Evolutionary conservation across 2,888 invertebrate genomes (phyloP).

Genomic region (Metacarcinus magister): DNA sequence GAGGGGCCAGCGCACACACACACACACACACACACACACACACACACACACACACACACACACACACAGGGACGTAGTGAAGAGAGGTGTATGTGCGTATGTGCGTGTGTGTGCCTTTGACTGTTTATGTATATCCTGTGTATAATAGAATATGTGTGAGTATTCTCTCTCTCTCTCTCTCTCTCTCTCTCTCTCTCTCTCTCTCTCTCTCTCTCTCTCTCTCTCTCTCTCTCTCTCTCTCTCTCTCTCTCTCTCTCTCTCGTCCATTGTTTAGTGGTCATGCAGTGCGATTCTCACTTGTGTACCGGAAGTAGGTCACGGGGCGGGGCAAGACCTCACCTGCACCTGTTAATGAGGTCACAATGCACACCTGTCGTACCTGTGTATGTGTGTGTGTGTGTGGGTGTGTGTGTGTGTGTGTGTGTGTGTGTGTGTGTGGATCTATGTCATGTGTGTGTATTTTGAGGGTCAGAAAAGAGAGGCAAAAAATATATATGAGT

Average conservation of each 20-base stretch:
- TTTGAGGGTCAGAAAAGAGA: background rate
- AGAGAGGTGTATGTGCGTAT: background rate
- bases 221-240: background rate
- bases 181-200: background rate
- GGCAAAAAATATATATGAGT: too few species aligned
- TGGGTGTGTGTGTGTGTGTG: too few species aligned
- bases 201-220: constrained; percentile 40
- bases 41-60: background rate
- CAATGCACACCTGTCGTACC: background rate
- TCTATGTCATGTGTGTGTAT: background rate
- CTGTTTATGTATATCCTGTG: background rate
- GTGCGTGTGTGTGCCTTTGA: background rate
- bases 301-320: background rate
- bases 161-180: background rate
- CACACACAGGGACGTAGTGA: background rate
- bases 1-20: background rate
- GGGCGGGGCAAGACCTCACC: background rate
- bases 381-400: constrained; percentile 44
- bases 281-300: background rate
- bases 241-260: constrained; percentile 39
- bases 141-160: too few species aligned
- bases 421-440: constrained; percentile 40
- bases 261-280: background rate
- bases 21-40: constrained; percentile 16
- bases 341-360: background rate